Base-by-base conservation (phyloP, 2,888 invertebrate species). In the Drosophila infuscata region DNA sequence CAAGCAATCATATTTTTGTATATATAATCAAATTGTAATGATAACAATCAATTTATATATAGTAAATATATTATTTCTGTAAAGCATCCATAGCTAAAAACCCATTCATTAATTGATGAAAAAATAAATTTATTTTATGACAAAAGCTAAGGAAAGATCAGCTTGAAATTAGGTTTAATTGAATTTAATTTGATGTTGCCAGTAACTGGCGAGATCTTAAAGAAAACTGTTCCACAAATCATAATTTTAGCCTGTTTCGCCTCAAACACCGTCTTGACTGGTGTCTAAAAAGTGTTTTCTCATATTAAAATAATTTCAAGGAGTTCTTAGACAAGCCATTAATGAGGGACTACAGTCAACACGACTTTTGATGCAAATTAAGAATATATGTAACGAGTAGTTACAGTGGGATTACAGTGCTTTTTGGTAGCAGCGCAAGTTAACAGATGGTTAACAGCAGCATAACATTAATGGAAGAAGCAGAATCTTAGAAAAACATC, bases 201-300 rank as follows among this genome's bases (percentile, higher is more conserved):
- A 3, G 20, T 20, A 7, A 46, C 7, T 46, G 12, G 20, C 7
- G 2, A 46, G 7, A 20, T 46, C 20, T 20, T 15, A 1, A 8
- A 46, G 20, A 3, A 46, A 46, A 20, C 20, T 46, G 20, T 2
- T 20, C 0, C 12, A 20, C 46, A 46, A 7, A 7, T 7, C 20
- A n/a, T 0, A 2, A 41, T 9, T 2, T n/a, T 8, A 3, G 17
- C 8, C n/a, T n/a, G 0, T 4, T 0, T 4, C 3, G 35, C 35
- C 35, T 4, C 12, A 5, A 4, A 12, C 35, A 35, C 4, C 35
- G 5, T 3, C 3, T 38, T 17, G 8, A 17, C 8, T 17, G 17
- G 8, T 17, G 17, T 36, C 15, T 7, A 7, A 36, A 3, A 7
- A 17, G 7, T 7, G 7, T 7, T 36, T 36, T 15, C 3, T 36